Base-by-base conservation (phyloP, 1,140 invertebrate genomes). In the Microplitis demolitor region DNA sequence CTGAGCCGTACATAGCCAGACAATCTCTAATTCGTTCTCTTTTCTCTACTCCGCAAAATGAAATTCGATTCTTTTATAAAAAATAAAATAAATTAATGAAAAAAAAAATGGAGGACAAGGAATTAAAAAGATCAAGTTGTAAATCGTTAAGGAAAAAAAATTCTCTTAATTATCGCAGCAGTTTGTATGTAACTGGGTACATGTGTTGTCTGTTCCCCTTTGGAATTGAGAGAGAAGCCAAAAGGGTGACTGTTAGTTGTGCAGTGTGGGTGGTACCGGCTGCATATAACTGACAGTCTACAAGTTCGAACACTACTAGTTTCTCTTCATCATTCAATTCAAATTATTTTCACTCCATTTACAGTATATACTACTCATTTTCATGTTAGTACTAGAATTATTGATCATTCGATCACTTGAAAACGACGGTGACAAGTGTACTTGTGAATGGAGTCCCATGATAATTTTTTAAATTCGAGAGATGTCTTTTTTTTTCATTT, bases 141-240 rank as follows among this genome's bases (percentile, higher is more conserved):
- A 50, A 80, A 80, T 85, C 84, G 84, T 74, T 82, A 84, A 85
- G 81, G 82, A 85, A 84, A 85, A 85, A 83, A 83, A 86, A 85
- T 76, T 72, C 72, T 78, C 78, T 85, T 80, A 85, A 85, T 85
- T 85, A 85, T 84, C 82, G 83, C 80, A 82, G 83, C 73, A 81
- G 83, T 84, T 80, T 69, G 76, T 77, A 37, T 72, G 77, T 80
- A 78, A 24, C 45, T n/a, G n/a, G n/a, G 33, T 37, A 60, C 35
- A 63, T 71, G 53, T 66, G 62, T 60, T 71, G 39, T 54, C 37
- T 61, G 58, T 70, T 54, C 67, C 33, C 45, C 39, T 35, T 71
- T 33, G n/a, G 35, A 70, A 70, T 66, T 37, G 68, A 54, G 66
- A 66, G 39, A 58, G 56, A 14, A 66, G 13, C 45, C 62, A 2